Evolutionary conservation across 1,140 invertebrate species (phyloP).

Genomic region (Parasteatoda tepidariorum): DNA sequence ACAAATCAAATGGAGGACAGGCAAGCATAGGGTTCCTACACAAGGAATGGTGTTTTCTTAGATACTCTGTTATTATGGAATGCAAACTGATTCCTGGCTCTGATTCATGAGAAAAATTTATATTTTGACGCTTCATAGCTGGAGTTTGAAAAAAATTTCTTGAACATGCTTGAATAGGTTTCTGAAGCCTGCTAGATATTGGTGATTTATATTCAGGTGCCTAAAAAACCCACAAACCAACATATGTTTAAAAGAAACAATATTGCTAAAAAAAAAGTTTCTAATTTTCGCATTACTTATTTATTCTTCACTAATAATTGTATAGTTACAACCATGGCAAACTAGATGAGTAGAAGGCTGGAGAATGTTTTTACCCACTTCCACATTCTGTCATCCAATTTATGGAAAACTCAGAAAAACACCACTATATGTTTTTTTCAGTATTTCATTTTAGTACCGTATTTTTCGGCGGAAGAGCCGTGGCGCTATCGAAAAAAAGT

Average conservation of each 20-base stretch:
- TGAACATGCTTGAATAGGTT: conserved; percentile 56
- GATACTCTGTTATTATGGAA: conserved; percentile 94
- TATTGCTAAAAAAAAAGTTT: not conserved
- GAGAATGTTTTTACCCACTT: too few species aligned
- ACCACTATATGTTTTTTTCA: too few species aligned
- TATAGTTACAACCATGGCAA: not conserved
- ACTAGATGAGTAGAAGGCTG: not conserved
- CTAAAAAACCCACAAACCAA: not conserved
- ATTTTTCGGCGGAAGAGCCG: too few species aligned
- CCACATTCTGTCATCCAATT: too few species aligned
- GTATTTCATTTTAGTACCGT: too few species aligned
- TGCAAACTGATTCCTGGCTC: conserved; percentile 79
- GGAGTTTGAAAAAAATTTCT: conserved; percentile 63
- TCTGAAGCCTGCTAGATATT: conserved; percentile 45
- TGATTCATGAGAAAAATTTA: conserved; percentile 32
- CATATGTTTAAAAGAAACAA: not conserved
- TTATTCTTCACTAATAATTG: not conserved
- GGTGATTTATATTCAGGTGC: conserved; percentile 10
- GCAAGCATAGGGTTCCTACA: conserved; percentile 73
- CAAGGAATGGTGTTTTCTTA: conserved; percentile 84
- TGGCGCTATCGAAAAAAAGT: too few species aligned
- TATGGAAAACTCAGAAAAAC: too few species aligned
- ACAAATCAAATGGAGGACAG: conserved; percentile 73
- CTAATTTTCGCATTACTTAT: not conserved
- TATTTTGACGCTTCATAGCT: conserved; percentile 53